Conservation (phyloP, 2,797 vertebrate genomes). For the Danio choprae region DNA sequence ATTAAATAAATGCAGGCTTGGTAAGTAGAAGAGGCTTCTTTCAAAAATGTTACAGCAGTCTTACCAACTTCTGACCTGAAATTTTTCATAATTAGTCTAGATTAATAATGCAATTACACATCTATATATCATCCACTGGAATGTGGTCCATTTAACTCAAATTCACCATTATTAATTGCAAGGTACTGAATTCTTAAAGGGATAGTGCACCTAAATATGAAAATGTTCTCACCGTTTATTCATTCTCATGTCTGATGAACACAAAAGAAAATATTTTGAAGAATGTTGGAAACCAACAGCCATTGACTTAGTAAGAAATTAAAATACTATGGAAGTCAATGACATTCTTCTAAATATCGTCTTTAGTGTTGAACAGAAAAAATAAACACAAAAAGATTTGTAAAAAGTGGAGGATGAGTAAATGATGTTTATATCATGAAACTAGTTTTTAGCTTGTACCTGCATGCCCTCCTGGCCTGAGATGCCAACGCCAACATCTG, state of each 20-base stretch:
- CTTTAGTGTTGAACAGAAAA: background rate
- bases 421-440: background rate
- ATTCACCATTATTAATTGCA: background rate
- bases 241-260: too few relatives aligned
- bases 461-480: constrained; percentile 98
- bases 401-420: background rate
- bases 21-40: too few relatives aligned
- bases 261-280: too few relatives aligned
- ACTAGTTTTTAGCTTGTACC: constrained; percentile 72
- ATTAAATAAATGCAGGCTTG: background rate
- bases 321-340: too few relatives aligned
- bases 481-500: constrained; percentile 91
- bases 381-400: background rate
- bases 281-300: too few relatives aligned
- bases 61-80: background rate
- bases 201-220: too few relatives aligned
- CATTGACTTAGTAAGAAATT: too few relatives aligned
- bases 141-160: too few relatives aligned
- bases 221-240: too few relatives aligned
- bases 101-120: background rate
- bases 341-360: too few relatives aligned
- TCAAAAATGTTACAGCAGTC: background rate
- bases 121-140: background rate
- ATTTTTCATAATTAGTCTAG: background rate
- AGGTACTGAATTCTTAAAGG: background rate